These are phyloP conservation scores for Rhodinocichla rosea DNA, from an alignment of 2,113 vertebrate species.

Conservation along the genomic window DNA sequence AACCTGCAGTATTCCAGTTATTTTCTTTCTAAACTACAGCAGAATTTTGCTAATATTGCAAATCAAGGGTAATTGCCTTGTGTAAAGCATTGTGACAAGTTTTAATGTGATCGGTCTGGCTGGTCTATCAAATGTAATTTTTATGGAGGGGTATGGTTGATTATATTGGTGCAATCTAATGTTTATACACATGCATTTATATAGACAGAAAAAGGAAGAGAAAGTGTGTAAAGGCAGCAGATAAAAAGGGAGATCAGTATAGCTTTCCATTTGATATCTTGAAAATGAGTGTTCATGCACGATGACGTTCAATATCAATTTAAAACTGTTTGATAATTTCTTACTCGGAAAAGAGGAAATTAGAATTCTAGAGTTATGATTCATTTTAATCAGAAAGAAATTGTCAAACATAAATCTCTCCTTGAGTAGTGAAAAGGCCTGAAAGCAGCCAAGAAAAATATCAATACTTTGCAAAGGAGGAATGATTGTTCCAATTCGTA, in stretches of 20 bases:
- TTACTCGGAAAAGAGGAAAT: slow-evolving; percentile 78
- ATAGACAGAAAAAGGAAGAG: not conserved
- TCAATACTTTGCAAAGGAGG: slow-evolving; percentile 91
- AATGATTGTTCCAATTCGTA: slow-evolving; percentile 89
- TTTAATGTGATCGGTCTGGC: not conserved
- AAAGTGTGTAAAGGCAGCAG: not conserved
- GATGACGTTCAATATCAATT: slow-evolving; percentile 47
- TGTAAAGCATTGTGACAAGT: not conserved
- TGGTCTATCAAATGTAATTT: not conserved
- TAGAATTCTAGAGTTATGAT: slow-evolving; percentile 80
- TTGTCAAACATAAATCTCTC: slow-evolving; percentile 85
- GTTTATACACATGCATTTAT: not conserved
- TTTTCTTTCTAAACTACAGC: not conserved
- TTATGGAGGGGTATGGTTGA: not conserved
- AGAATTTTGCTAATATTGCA: not conserved
- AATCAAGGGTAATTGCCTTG: not conserved
- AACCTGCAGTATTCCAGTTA: not conserved
- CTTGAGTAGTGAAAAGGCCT: slow-evolving; percentile 80
- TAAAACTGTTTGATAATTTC: slow-evolving; percentile 71
- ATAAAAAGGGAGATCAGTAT: slow-evolving; percentile 12
- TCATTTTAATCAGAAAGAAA: slow-evolving; percentile 86
- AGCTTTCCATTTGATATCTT: not conserved
- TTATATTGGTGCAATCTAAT: not conserved
- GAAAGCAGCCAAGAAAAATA: slow-evolving; percentile 82
- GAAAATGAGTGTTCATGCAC: not conserved